A percentile compares a stretch with the other conserved stretches of the same genome.
Conservation (phyloP, 2,888 invertebrate genomes). For the Tetrapedia diversipes region DNA sequence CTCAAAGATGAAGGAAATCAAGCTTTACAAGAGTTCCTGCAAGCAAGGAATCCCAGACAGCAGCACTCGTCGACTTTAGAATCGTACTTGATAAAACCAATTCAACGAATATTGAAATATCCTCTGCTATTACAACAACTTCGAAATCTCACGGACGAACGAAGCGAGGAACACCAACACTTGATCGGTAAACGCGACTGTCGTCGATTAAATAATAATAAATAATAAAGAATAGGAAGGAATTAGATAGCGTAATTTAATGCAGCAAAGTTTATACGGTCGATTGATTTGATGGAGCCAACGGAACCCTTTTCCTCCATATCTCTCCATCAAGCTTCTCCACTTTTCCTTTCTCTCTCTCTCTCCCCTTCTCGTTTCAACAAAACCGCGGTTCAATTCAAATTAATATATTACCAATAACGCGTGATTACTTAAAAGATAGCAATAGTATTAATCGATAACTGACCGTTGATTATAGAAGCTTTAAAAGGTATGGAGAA, state of each 20-base stretch:
- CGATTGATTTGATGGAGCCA: no score
- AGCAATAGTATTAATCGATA: neutral
- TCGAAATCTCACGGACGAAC: conserved; percentile 95
- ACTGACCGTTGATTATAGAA: conserved; percentile 86
- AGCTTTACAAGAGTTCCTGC: conserved; percentile 96
- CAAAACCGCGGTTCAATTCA: no score
- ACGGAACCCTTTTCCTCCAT: no score
- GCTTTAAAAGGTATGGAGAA: conserved; percentile 99
- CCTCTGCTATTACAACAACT: conserved; percentile 97
- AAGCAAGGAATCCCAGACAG: conserved; percentile 96
- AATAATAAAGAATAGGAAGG: no score
- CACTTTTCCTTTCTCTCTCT: no score
- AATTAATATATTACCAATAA: no score
- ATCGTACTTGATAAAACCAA: conserved; percentile 99
- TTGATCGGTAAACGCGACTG: conserved; percentile 88
- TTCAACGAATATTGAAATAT: conserved; percentile 98
- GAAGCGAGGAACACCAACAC: conserved; percentile 97
- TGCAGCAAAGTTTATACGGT: no score
- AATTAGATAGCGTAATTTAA: no score
- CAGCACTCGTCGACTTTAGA: conserved; percentile 98
- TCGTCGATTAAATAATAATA: neutral
- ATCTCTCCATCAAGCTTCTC: no score
- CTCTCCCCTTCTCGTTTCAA: no score
- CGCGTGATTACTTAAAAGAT: neutral
- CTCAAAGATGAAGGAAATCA: conserved; percentile 95